Conservation (phyloP, 2,888 invertebrate species). For the Xylophagus ater region DNA sequence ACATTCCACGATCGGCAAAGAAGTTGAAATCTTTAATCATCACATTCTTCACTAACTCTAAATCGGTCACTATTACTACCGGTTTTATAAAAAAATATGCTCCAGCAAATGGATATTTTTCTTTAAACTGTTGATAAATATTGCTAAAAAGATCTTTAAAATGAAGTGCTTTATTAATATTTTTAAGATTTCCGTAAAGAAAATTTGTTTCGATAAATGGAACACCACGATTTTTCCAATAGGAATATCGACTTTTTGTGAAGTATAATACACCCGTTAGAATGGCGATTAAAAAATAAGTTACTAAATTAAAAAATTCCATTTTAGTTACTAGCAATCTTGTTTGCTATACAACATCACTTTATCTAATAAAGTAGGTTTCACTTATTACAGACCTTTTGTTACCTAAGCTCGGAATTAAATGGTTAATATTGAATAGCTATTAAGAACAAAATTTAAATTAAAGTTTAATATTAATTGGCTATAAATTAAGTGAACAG, state of each 20-base stretch:
- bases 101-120: constrained; percentile 25
- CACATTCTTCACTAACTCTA: constrained; percentile 23
- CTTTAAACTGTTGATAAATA: constrained; percentile 27
- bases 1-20: too few species aligned
- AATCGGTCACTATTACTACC: constrained; percentile 20
- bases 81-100: constrained; percentile 26
- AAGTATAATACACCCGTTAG: constrained; percentile 2
- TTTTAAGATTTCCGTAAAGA: constrained; percentile 21
- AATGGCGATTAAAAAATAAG: not conserved
- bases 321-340: not conserved
- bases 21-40: too few species aligned
- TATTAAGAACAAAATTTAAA: too few species aligned
- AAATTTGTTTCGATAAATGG: constrained; percentile 29
- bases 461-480: too few species aligned
- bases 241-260: constrained; percentile 15
- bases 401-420: too few species aligned
- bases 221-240: constrained; percentile 22
- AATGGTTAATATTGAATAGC: too few species aligned
- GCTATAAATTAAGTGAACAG: too few species aligned
- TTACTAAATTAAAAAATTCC: not conserved
- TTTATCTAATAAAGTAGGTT: not conserved
- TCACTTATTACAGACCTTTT: too few species aligned
- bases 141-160: constrained; percentile 22
- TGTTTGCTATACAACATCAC: not conserved
- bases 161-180: constrained; percentile 9